phyloP scores from a whole-genome alignment of 1,140 invertebrate species.

The Anoplophora glabripennis region DNA sequence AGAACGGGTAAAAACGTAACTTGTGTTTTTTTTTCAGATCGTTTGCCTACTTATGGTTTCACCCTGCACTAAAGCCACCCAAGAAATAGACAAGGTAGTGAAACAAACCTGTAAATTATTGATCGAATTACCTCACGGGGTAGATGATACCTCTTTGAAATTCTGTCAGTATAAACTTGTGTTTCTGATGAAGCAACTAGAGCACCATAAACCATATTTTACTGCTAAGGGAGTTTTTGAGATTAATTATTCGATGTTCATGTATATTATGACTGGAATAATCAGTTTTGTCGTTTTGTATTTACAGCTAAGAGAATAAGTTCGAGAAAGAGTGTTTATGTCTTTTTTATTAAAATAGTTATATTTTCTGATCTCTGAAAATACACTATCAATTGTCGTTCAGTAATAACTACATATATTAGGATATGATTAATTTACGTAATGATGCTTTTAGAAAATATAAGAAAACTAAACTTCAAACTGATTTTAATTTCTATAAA shows the following conservation, averaged over 20 bases:
- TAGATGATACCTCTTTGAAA: background rate
- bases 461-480: too few relatives aligned
- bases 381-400: too few relatives aligned
- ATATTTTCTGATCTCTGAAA: too few relatives aligned
- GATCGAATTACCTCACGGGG: constrained; percentile 13
- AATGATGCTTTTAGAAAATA: too few relatives aligned
- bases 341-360: too few relatives aligned
- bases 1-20: too few relatives aligned
- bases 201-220: constrained; percentile 19
- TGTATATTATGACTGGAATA: constrained; percentile 16
- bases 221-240: constrained; percentile 19
- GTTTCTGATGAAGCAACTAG: constrained; percentile 11
- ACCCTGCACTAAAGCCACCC: constrained; percentile 3
- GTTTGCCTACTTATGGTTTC: constrained; percentile 4
- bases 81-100: constrained; percentile 12
- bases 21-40: constrained; percentile 8
- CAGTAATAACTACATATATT: too few relatives aligned
- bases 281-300: background rate
- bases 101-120: constrained; percentile 13
- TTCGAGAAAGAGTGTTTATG: too few relatives aligned
- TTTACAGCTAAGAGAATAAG: background rate
- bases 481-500: too few relatives aligned
- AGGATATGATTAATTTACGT: too few relatives aligned
- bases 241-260: constrained; percentile 16
- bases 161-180: constrained; percentile 11